Evolutionary conservation across 2,888 invertebrate species (phyloP).

Genomic region (Nowickia ferox): DNA sequence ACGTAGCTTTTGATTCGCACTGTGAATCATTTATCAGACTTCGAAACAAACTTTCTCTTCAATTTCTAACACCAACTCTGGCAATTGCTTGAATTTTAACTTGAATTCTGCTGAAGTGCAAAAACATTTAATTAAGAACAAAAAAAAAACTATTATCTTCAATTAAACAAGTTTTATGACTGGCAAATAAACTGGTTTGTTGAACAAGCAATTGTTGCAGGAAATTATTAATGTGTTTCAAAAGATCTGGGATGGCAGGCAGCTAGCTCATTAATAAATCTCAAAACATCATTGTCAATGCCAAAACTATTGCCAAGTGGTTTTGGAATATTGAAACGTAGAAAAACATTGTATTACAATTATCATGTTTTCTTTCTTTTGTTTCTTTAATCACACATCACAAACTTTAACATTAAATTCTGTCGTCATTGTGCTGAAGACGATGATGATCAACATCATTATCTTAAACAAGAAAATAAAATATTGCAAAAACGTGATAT

Average conservation of each 20-base stretch:
- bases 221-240: neutral
- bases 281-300: conserved; percentile 35
- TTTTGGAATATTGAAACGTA: conserved; percentile 21
- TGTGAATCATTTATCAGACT: no score
- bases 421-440: conserved; percentile 7
- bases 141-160: conserved; percentile 29
- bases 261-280: conserved; percentile 34
- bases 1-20: no score
- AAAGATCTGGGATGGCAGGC: neutral
- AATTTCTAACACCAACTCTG: no score
- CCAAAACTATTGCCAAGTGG: neutral
- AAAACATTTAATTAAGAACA: neutral
- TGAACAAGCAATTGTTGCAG: neutral
- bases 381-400: conserved; percentile 2
- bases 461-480: neutral
- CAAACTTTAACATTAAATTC: conserved; percentile 17
- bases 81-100: no score
- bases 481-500: conserved; percentile 8
- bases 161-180: neutral
- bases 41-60: no score
- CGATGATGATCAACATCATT: neutral
- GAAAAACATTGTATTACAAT: conserved; percentile 13
- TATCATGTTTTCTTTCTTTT: conserved; percentile 8
- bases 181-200: conserved; percentile 20
- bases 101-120: neutral